Base-by-base conservation (phyloP, 2,888 invertebrate genomes). In the Tetragnatha montana region DNA sequence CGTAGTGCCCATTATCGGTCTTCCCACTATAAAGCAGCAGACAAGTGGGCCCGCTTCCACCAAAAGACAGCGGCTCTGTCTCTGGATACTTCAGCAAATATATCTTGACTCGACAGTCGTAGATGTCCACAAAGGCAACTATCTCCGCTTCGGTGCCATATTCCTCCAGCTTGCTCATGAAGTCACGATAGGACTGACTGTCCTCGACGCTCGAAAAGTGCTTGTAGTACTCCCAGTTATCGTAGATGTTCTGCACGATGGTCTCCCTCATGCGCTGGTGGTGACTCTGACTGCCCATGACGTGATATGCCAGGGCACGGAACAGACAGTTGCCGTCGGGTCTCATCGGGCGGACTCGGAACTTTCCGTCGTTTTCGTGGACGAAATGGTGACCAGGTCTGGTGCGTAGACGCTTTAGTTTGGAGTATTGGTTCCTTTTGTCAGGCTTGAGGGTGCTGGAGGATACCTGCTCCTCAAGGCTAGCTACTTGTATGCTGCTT, bases 11-110 rank as follows among this genome's bases (percentile, higher is more conserved):
- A 10, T 47, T 17, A 51, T 85, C 84, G 1, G 70, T 50, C 17
- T 50, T 19, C 0, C 84, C 84, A 85, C 76, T 85, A 22, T 85
- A 85, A 8, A 85, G 21, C 12, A 85, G 14, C 10, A 70, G 49
- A 10, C 75, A 85, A 14, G 68, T 17, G 6, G 70, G 14, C 6
- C 19, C 17, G 14, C 17, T n/a, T 7, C 17, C 22, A 3, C 84
- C 84, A 22, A 78, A 78, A 6, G 19, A 10, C 14, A 85, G 10
- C 12, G 84, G 84, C 21, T 85, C 71, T 22, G 21, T n/a, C 2
- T 76, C 78, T 8, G 78, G 84, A 0, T 49, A 71, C 8, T 22
- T 19, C 22, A 51, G n/a, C 6, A 51, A 22, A 19, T 21, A 85
- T 6, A 78, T 69, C 0, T 71, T 70, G 50, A 78, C 22, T 17